Conservation (phyloP, 2,797 vertebrate genomes). For the Capromys pilorides region DNA sequence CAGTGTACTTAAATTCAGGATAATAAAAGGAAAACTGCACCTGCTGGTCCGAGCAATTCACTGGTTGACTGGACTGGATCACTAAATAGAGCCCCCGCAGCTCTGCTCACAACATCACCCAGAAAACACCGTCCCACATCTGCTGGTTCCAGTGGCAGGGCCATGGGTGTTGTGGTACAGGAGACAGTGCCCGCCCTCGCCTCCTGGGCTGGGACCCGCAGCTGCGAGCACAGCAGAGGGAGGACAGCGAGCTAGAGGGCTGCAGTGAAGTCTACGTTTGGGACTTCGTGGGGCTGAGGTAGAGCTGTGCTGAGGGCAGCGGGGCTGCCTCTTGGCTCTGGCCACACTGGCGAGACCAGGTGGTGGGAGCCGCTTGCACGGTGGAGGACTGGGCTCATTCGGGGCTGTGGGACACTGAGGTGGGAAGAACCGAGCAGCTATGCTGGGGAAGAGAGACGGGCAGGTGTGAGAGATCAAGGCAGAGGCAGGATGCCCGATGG, state of each 20-base stretch:
- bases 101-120: not conserved
- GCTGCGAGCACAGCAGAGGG: not conserved
- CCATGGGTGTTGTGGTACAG: too few relatives aligned
- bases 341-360: not conserved
- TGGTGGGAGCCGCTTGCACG: not conserved
- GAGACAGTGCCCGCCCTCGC: rapidly evolving
- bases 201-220: not conserved
- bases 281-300: not conserved
- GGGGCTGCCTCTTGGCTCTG: too few relatives aligned
- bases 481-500: not conserved
- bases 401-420: not conserved
- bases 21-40: not conserved
- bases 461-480: not conserved
- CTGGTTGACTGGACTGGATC: not conserved
- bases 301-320: not conserved
- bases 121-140: not conserved
- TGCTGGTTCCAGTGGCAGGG: not conserved
- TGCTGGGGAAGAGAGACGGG: not conserved
- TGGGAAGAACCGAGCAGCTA: not conserved
- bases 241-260: too few relatives aligned
- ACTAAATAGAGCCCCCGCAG: not conserved
- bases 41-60: not conserved
- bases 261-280: too few relatives aligned
- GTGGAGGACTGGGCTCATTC: not conserved
- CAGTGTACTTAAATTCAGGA: not conserved